Base-by-base conservation (phyloP, 2,888 invertebrate species). In the Ormyrus nitidulus region DNA sequence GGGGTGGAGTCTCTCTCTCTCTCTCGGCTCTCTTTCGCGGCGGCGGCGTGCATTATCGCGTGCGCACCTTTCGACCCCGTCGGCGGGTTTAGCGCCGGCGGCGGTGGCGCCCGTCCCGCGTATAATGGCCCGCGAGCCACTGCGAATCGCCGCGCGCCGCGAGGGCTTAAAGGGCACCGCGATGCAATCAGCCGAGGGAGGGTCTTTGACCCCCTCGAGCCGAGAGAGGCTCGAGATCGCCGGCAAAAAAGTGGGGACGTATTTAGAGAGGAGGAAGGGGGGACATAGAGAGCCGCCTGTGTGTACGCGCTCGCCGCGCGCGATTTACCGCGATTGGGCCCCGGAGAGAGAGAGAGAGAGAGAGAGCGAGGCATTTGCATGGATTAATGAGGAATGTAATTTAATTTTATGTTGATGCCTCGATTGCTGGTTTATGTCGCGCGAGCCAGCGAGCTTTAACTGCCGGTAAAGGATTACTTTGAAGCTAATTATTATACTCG, bases 401-500 rank as follows among this genome's bases (percentile, higher is more conserved):
- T 76, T 81, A 75, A 81, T 81, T 81, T 78, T 78, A 81, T 78
- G 81, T 75, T 81, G 81, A 81, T 81, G 81, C 65, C 81, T 78
- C 75, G 75, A 78, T 81, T 76, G 78, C 75, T 66, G 56, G 53
- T 64, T 68, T 65, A 66, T 10, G 73, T 34, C 68, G 64, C 64
- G 71, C 76, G 3, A 34, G 34, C 34, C 34, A 34, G 34, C 34
- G 34, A 34, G 66, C 56, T 73, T 80, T 80, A 80, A 76, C 72
- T 77, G 72, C 72, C 72, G 62, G 56, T 80, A 80, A 80, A 80
- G 72, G 76, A 80, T 80, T 80, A 73, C 77, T 77, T 80, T 80
- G 72, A 76, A 68, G 80, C 77, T 80, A 80, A 76, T 80, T 80
- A 80, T 80, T 77, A 62, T 80, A 73, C 62, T 9, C 9, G 49